Evolutionary conservation across 2,113 vertebrate species (phyloP).

Genomic region (Tetraodon nigroviridis): DNA sequence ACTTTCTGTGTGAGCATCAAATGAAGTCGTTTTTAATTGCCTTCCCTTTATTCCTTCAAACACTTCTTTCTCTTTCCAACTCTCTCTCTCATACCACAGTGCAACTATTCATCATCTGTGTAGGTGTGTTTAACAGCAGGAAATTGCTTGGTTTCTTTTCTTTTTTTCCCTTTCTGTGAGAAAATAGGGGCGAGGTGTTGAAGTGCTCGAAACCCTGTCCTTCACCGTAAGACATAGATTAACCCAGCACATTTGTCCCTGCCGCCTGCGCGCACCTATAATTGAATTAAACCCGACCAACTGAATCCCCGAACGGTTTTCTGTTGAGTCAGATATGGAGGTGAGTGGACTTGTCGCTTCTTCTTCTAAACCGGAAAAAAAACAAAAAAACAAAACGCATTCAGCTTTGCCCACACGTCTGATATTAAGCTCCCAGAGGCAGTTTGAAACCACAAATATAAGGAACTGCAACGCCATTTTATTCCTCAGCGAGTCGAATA

Average conservation of each 20-base stretch:
- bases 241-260: conserved; percentile 42
- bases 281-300: conserved; percentile 60
- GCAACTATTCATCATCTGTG: conserved; percentile 40
- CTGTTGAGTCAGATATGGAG: conserved; percentile 52
- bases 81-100: background rate
- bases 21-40: conserved; percentile 30
- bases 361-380: conserved; percentile 17
- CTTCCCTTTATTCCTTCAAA: conserved; percentile 2
- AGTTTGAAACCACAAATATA: conserved; percentile 17
- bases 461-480: conserved; percentile 24
- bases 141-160: conserved; percentile 20
- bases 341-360: conserved; percentile 41
- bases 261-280: conserved; percentile 54
- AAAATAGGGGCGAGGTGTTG: conserved; percentile 39
- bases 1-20: conserved; percentile 13
- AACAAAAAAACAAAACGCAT: too few relatives aligned
- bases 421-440: background rate
- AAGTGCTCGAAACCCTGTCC: conserved; percentile 37
- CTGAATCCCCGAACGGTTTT: conserved; percentile 46
- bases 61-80: conserved; percentile 20
- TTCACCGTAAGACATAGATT: conserved; percentile 42
- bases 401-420: conserved; percentile 1
- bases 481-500: conserved; percentile 8
- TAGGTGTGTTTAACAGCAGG: conserved; percentile 43
- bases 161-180: conserved; percentile 16